Evolutionary conservation across 1,140 invertebrate genomes (phyloP), one percentile per base, ranked within the genome.

Genomic region (Andricus grossulariae): DNA sequence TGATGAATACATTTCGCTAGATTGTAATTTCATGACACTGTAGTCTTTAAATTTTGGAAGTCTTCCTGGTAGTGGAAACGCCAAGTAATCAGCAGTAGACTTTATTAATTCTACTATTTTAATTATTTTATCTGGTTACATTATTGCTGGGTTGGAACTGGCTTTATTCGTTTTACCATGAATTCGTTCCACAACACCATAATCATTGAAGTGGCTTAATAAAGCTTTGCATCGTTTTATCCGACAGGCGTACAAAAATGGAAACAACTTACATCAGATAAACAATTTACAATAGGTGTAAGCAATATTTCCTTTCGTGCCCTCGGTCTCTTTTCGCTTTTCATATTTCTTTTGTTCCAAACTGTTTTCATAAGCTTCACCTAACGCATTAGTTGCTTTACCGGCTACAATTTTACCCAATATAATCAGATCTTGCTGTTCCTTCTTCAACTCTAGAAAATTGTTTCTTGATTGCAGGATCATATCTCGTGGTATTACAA

Each of bases 41-140:
- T 60, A 60, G 55, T 60, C 55, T 21, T 60, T 60, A 13, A 60
- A 60, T 60, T 25, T 60, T 25, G 55, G 55, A 60, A 60, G 55
- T 13, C 55, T 25, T 60, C 55, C 55, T 25, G 55, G 55, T 12
- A 60, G 21, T 60, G 55, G 55, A 25, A 25, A 18, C 4, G 55
- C 55, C 19, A 60, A 25, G 10, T 11, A 18, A 25, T 25, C 55
- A 25, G 55, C 55, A 25, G 55, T 60, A 12, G 19, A 60, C 21
- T 60, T 25, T 25, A 60, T 60, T 10, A 60, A 60, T 60, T 60
- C 55, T 21, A 60, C 55, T 25, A 60, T 60, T 60, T 60, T 60
- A 25, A 60, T 6, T 2, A 11, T 60, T 60, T 60, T 13, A 60
- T 60, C 55, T 25, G 21, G 19, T 25, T 4, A 3, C 55, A 60